Base-by-base conservation (phyloP, 2,113 vertebrate genomes). In the Indri indri region DNA sequence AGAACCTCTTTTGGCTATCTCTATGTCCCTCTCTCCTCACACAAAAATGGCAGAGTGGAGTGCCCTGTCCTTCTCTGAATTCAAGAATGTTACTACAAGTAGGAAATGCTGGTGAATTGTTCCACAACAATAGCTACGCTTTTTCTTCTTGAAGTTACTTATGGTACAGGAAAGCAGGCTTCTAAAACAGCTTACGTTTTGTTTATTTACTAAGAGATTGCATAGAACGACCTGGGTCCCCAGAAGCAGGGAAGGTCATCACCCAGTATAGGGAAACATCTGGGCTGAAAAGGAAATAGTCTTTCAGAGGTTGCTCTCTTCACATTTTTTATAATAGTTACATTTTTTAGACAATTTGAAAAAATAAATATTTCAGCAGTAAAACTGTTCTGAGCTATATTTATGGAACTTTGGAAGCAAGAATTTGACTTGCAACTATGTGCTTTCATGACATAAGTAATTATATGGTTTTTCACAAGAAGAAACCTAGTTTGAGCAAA, bases 401-500 rank as follows among this genome's bases (percentile, higher is more conserved):
- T 80, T 95, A 40, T 74, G 47, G 40, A 66, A 68, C 11, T 34
- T 42, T 65, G 54, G 76, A 77, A 84, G 71, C 14, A 84, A 59
- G 45, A 88, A 97, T 88, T 88, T 91, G 91, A 88, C 61, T 79
- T 73, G n/a, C 65, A 91, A 82, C 16, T 77, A 30, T 65, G 52
- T 9, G 9, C 68, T 77, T 79, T 88, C 57, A 77, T 87, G 66
- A 93, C 54, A 81, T 79, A 77, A 80, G 90, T 76, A 73, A 80
- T 90, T 45, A 42, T 40, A 84, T 40, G 37, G 70, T 90, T 94
- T 88, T 84, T 66, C 25, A 68, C 25, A 70, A 91, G 59, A 90
- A 10, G 45, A 86, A 91, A 93, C 42, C 45, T 66, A 12, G 37
- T 77, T 87, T 91, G 63, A 66, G 25, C 6, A 88, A 73, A 84